Percentiles rank a stretch among this genome's conserved stretches.
Conservation (phyloP, 1,140 invertebrate species). For the Philopotamus ludificatus region DNA sequence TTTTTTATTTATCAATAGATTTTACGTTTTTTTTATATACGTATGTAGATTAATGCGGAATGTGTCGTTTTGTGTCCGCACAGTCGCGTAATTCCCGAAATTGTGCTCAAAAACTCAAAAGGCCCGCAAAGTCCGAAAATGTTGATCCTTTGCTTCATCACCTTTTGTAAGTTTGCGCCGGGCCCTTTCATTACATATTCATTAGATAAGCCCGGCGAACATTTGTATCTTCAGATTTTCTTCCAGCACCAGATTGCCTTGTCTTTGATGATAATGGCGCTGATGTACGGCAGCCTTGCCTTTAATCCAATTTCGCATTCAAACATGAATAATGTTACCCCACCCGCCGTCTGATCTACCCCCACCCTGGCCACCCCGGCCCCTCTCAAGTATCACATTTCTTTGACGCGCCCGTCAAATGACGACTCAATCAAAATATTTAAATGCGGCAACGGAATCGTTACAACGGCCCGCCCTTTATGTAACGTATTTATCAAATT, state of each 20-base stretch:
- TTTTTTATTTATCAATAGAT: too few species aligned
- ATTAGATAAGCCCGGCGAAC: constrained; percentile 37
- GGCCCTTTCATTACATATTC: constrained; percentile 40
- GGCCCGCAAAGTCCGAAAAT: constrained; percentile 7
- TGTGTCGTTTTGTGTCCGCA: background rate
- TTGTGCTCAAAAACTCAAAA: background rate
- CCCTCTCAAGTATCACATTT: background rate
- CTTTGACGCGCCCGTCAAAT: constrained; percentile 12
- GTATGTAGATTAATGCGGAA: background rate
- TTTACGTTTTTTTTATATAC: too few species aligned
- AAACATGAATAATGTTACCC: constrained; percentile 23
- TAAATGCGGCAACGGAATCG: too few species aligned
- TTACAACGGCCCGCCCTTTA: too few species aligned
- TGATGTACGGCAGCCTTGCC: constrained; percentile 7
- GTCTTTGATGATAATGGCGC: constrained; percentile 40
- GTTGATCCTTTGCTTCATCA: constrained; percentile 27
- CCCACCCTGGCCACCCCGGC: background rate
- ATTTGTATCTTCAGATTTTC: constrained; percentile 40
- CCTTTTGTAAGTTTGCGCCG: constrained; percentile 26
- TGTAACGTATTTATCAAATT: too few species aligned
- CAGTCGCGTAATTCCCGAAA: background rate
- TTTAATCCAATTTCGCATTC: constrained; percentile 22
- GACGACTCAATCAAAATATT: constrained; percentile 7
- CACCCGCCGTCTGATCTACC: background rate
- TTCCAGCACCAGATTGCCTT: constrained; percentile 27